Conservation (phyloP, 2,797 vertebrate species). For the Strix occidentalis region DNA sequence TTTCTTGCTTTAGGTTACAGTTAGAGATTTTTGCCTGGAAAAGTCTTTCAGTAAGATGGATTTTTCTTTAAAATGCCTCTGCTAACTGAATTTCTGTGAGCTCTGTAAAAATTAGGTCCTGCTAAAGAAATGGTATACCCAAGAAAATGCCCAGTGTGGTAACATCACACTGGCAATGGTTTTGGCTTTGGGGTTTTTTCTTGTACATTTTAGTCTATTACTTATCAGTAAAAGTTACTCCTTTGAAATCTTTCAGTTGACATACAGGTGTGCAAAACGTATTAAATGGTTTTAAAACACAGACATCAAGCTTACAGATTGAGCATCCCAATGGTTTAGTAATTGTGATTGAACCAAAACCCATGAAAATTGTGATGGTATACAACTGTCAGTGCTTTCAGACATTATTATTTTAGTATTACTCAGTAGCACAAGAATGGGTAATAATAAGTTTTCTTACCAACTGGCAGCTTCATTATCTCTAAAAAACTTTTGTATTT, state of each 20-base stretch:
- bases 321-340: background rate
- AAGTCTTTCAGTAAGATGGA: background rate
- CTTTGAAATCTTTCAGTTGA: background rate
- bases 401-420: background rate
- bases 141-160: background rate
- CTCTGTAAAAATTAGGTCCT: background rate
- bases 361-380: background rate
- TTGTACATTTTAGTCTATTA: background rate
- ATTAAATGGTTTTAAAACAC: background rate
- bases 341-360: background rate
- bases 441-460: background rate
- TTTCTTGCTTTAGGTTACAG: background rate
- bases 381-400: background rate
- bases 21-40: background rate
- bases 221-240: background rate
- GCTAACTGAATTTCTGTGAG: background rate
- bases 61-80: background rate
- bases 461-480: background rate
- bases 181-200: background rate
- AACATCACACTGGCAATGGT: background rate
- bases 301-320: background rate
- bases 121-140: background rate
- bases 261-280: background rate
- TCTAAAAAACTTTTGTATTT: background rate
- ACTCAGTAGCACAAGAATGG: background rate